These are phyloP conservation scores for Brassicogethes aeneus DNA, from an alignment of 2,888 invertebrate genomes.

Conservation along the genomic window DNA sequence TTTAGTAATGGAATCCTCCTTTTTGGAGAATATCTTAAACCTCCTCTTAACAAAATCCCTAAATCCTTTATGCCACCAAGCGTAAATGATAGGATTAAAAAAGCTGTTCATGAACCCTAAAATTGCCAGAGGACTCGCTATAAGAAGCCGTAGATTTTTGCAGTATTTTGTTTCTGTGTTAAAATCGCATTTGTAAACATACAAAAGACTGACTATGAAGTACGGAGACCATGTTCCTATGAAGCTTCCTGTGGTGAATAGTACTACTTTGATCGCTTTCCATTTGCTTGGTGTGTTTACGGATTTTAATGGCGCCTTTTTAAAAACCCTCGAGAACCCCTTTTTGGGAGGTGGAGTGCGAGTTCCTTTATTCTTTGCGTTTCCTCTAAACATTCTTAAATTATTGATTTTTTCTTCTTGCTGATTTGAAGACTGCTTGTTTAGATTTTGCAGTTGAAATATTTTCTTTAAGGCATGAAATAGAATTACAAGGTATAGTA, in stretches of 20 bases:
- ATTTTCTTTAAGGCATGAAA: slow-evolving; percentile 49
- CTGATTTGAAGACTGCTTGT: slow-evolving; percentile 10
- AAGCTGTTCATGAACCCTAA: slow-evolving; percentile 54
- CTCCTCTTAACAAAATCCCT: slow-evolving; percentile 36
- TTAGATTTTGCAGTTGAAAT: slow-evolving; percentile 34
- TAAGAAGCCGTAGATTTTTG: slow-evolving; percentile 41
- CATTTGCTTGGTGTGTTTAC: slow-evolving; percentile 43
- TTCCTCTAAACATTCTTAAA: slow-evolving; percentile 25
- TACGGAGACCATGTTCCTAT: slow-evolving; percentile 56
- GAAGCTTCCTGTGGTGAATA: slow-evolving; percentile 53
- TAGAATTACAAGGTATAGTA: slow-evolving; percentile 51
- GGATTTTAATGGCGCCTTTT: slow-evolving; percentile 15
- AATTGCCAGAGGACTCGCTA: slow-evolving; percentile 51
- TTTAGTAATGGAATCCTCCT: background rate
- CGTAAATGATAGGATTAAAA: slow-evolving; percentile 57
- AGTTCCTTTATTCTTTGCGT: too few species aligned
- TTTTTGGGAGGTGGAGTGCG: slow-evolving; percentile 7
- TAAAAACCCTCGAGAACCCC: slow-evolving; percentile 20
- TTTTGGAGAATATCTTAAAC: background rate
- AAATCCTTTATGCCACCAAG: slow-evolving; percentile 64
- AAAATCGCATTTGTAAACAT: slow-evolving; percentile 35
- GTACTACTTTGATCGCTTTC: slow-evolving; percentile 54
- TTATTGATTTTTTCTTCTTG: slow-evolving; percentile 13
- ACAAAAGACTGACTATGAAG: slow-evolving; percentile 49
- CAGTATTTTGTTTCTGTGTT: slow-evolving; percentile 34